These are phyloP conservation scores for Gallinago paraguaiae DNA, from an alignment of 2,113 vertebrate species.

Conservation along the genomic window DNA sequence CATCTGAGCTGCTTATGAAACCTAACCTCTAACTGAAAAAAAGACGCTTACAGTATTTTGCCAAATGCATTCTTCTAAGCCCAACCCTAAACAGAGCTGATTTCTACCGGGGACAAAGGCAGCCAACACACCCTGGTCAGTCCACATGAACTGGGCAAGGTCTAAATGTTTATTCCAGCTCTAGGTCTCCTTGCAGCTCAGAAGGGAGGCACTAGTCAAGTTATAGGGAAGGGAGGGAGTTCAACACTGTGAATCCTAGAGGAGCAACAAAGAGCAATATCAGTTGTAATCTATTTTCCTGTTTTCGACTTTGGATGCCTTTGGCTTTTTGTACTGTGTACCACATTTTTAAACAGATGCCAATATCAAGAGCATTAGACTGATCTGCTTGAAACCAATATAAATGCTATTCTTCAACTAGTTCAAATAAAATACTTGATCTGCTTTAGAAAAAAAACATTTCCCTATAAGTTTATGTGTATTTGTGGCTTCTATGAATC, in stretches of 20 bases:
- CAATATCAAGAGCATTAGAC: neutral
- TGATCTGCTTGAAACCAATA: neutral
- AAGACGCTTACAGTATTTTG: neutral
- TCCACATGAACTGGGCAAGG: neutral
- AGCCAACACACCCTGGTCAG: neutral
- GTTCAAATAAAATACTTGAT: neutral
- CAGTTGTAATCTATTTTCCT: neutral
- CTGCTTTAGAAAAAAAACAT: neutral
- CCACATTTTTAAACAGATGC: neutral
- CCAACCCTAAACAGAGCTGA: neutral
- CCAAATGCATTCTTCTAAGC: constrained; percentile 13
- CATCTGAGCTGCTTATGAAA: neutral
- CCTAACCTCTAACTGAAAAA: neutral
- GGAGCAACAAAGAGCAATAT: neutral
- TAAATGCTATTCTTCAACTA: neutral
- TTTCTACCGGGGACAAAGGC: neutral
- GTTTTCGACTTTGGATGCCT: neutral
- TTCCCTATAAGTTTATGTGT: neutral
- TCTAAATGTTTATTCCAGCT: neutral
- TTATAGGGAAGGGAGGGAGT: neutral
- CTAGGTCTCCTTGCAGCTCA: neutral
- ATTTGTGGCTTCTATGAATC: neutral
- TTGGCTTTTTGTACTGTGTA: neutral
- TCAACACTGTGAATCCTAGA: neutral
- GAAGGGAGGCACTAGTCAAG: neutral